Conservation (phyloP, 2,888 invertebrate genomes). For the Morpho helenor region DNA sequence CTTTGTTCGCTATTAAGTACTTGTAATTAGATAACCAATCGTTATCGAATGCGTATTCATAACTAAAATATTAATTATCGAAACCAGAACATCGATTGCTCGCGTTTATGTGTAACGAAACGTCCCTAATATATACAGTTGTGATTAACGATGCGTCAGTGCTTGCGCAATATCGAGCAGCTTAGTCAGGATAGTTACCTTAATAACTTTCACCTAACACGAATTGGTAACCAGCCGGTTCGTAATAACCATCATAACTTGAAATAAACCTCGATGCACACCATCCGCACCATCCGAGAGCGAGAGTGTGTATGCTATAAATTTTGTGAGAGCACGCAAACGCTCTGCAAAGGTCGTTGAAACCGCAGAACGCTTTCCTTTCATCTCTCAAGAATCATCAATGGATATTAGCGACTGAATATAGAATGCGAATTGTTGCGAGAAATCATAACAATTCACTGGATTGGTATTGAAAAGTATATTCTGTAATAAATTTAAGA, state of each 20-base stretch:
- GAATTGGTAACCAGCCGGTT: slow-evolving; percentile 51
- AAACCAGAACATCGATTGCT: neutral
- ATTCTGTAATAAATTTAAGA: too few species aligned
- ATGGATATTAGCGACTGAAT: slow-evolving; percentile 2
- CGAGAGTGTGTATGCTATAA: slow-evolving; percentile 66
- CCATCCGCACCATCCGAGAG: slow-evolving; percentile 36
- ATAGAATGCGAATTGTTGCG: neutral
- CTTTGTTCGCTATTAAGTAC: too few species aligned
- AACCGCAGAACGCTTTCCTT: slow-evolving; percentile 53
- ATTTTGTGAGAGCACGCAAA: slow-evolving; percentile 69
- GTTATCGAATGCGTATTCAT: too few species aligned
- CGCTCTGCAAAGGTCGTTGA: slow-evolving; percentile 37
- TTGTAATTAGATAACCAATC: too few species aligned
- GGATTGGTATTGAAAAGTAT: too few species aligned
- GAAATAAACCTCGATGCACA: slow-evolving; percentile 39
- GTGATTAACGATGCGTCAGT: slow-evolving; percentile 20
- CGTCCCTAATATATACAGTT: slow-evolving; percentile 11
- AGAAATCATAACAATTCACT: neutral
- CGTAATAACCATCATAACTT: slow-evolving; percentile 56
- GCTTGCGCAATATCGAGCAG: slow-evolving; percentile 20
- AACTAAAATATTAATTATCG: neutral
- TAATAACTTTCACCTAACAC: slow-evolving; percentile 63
- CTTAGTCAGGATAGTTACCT: slow-evolving; percentile 32
- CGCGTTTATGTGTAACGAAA: slow-evolving; percentile 1
- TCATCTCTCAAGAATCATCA: slow-evolving; percentile 7